phyloP scores from a whole-genome alignment of 2,113 vertebrate genomes.

The Pelmatolapia mariae region DNA sequence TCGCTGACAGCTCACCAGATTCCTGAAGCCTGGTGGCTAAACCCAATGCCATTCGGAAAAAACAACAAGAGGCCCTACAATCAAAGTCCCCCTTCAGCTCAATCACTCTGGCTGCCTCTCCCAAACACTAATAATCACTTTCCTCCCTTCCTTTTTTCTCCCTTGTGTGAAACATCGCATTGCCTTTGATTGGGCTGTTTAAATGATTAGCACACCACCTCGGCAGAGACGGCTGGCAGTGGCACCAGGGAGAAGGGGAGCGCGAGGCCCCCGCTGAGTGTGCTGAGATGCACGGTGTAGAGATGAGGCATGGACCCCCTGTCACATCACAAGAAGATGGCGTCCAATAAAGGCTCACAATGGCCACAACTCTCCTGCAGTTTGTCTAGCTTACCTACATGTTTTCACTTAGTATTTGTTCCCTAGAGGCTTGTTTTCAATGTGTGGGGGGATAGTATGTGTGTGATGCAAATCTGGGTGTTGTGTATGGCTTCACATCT shows the following conservation, averaged over 20 bases:
- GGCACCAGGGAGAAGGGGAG: constrained; percentile 47
- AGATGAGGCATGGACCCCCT: constrained; percentile 62
- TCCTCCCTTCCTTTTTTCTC: constrained; percentile 67
- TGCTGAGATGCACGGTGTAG: constrained; percentile 29
- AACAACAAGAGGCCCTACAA: constrained; percentile 65
- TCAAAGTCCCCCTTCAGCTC: constrained; percentile 74
- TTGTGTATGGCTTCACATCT: neutral
- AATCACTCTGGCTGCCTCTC: constrained; percentile 67
- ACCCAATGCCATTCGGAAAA: constrained; percentile 52
- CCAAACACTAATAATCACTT: constrained; percentile 77
- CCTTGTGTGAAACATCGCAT: constrained; percentile 67
- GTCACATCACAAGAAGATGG: constrained; percentile 69
- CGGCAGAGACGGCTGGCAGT: constrained; percentile 59
- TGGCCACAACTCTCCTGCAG: constrained; percentile 36
- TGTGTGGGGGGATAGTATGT: neutral
- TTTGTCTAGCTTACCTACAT: constrained; percentile 53
- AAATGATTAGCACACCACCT: constrained; percentile 77
- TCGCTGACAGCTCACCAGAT: constrained; percentile 58
- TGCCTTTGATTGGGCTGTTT: constrained; percentile 79
- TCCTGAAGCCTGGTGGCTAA: constrained; percentile 57
- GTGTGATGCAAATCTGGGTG: constrained; percentile 13
- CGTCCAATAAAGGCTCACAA: constrained; percentile 53
- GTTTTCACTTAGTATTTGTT: constrained; percentile 55
- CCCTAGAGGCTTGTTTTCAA: constrained; percentile 47
- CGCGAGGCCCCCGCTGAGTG: constrained; percentile 58